These are phyloP conservation scores for Sander lucioperca DNA, from an alignment of 2,113 vertebrate genomes.

Conservation along the genomic window DNA sequence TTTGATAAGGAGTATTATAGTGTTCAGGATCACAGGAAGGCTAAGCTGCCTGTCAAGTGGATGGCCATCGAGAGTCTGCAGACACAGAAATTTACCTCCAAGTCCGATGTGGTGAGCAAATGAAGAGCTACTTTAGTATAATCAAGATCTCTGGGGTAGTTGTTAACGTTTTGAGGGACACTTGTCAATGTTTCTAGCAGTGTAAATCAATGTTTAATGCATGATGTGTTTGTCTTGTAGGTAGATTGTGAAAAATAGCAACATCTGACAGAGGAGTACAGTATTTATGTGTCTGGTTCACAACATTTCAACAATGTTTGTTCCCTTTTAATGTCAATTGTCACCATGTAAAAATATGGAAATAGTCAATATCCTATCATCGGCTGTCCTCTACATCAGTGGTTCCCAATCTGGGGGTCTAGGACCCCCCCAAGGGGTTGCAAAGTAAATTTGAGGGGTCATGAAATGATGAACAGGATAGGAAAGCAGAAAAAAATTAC, in stretches of 20 bases:
- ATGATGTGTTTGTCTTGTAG: neutral
- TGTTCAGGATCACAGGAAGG: conserved; percentile 86
- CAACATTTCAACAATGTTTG: neutral
- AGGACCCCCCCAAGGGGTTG: neutral
- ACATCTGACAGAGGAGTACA: neutral
- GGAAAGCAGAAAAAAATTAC: neutral
- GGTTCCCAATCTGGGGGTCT: no score
- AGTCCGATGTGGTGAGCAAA: conserved; percentile 93
- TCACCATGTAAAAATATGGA: neutral
- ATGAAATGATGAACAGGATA: neutral
- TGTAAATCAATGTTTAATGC: neutral
- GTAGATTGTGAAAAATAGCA: neutral
- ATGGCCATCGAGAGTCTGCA: conserved; percentile 97
- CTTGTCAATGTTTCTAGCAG: neutral
- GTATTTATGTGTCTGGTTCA: neutral
- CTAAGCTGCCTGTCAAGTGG: conserved; percentile 97
- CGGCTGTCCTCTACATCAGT: neutral
- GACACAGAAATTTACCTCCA: conserved; percentile 96
- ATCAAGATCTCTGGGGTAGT: neutral
- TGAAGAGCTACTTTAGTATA: neutral
- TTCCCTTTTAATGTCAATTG: neutral
- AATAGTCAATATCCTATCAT: neutral
- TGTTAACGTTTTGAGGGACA: neutral
- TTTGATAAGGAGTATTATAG: conserved; percentile 98
- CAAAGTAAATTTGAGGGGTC: neutral